Base-by-base conservation (phyloP, 2,888 invertebrate genomes). In the Nymphalis c-album region DNA sequence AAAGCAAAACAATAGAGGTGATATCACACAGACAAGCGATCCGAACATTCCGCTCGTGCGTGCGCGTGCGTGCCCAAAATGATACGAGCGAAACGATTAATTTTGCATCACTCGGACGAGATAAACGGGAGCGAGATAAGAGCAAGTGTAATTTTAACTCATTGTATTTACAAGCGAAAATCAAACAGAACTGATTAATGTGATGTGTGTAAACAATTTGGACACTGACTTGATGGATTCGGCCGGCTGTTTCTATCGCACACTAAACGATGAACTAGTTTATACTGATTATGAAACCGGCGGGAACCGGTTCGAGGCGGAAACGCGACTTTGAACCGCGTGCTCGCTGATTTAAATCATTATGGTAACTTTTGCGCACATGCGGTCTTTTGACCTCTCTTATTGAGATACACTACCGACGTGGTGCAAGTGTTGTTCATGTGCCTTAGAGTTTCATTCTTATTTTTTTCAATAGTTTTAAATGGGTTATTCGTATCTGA, bases 281-380 rank as follows among this genome's bases (percentile, higher is more conserved):
- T 35, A 40, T 10, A 40, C 40, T 17, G 40, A 40, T 18, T 8
- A 31, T 13, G 13, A 57, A 57, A 57, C 57, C 13, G 6, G 40
- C 10, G n/a, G 35, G 40, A 35, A 35, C 57, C 35, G 57, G 40
- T 40, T 40, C 10, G 40, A 10, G 18, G n/a, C 40, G 57, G 57
- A 40, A 40, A 7, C 40, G 57, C 40, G 57, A 40, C 35, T 40
- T 57, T 57, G 40, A 57, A 57, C 57, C 17, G 26, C 18, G 22
- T 16, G 40, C 55, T 2, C 31, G 55, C 57, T 40, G 18, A 57
- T 57, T 57, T 57, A 18, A 40, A 40, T 57, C 40, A n/a, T 55
- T 31, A 31, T 57, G 7, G 31, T 31, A 17, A 48, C 48, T 57
- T 40, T 57, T 40, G 35, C 18, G 20, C 57, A n/a, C 57, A 40